Base-by-base conservation (phyloP, 2,797 vertebrate genomes). In the Helicolenus hilgendorfi region DNA sequence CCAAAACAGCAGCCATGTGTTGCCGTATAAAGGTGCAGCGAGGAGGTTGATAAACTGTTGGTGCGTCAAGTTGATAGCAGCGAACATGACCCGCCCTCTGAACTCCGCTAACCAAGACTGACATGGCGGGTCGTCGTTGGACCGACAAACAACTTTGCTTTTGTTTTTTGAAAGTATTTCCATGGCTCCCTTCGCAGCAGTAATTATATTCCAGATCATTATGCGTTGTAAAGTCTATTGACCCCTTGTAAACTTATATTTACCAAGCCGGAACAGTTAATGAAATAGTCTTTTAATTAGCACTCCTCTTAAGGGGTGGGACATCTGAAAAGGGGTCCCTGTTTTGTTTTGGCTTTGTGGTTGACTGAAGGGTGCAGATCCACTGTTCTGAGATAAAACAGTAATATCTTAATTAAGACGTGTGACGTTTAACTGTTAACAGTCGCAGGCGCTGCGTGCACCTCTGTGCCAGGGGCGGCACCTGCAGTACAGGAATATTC, bases 231-330 rank as follows among this genome's bases (percentile, higher is more conserved):
- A 96, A 96, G 95, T 97, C 95, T 96, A 96, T 94, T 97, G 97
- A 97, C 97, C 97, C 97, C 93, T 96, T 89, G 95, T 97, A 97
- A 97, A 98, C 97, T 96, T 97, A 95, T 96, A 97, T 97, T 97
- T 97, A 97, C 96, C 95, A 96, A 97, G 96, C 96, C 96, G 94
- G 96, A 96, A 97, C 95, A 96, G 95, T 97, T 97, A 96, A 97
- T 98, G 96, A 97, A 97, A 97, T 96, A 96, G 94, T 96, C 91
- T 97, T 97, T 97, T 97, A 97, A 98, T 98, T 98, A 97, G 96
- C 93, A 90, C 90, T 90, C 93, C 92, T 96, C 92, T 95, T 96
- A 94, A 92, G 95, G 95, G 95, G 95, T 94, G 88, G 86, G 89
- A 92, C 94, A 96, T 96, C 94, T 95, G 92, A 98, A 91, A 45